Percentiles rank a stretch among this genome's conserved stretches.
Conservation (phyloP, 2,797 vertebrate species). For the Taenioides sp. region DNA sequence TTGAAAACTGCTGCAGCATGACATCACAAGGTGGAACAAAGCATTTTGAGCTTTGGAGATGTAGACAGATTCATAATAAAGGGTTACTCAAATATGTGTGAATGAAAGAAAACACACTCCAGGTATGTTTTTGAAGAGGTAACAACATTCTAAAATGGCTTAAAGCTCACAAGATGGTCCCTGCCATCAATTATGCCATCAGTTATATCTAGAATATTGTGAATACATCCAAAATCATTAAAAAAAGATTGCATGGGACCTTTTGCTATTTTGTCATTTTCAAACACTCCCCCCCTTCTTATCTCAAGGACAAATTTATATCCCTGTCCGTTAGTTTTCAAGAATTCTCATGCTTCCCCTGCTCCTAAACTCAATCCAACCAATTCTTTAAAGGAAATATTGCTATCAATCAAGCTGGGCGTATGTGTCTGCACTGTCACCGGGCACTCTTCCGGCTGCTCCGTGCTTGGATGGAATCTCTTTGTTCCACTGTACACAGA, state of each 20-base stretch:
- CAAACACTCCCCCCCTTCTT: constrained; percentile 13
- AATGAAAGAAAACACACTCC: too few relatives aligned
- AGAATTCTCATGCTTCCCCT: constrained; percentile 41
- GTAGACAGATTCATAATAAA: too few relatives aligned
- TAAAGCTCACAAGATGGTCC: too few relatives aligned
- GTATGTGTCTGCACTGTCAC: constrained; percentile 43
- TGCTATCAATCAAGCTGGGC: constrained; percentile 55
- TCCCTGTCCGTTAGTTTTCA: constrained; percentile 54
- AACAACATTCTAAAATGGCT: too few relatives aligned
- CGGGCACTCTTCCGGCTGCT: constrained; percentile 42
- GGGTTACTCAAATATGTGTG: too few relatives aligned
- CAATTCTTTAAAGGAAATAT: constrained; percentile 58
- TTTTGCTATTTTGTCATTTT: constrained; percentile 19
- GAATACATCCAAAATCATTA: background rate
- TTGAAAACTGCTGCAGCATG: too few relatives aligned
- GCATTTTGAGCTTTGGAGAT: too few relatives aligned
- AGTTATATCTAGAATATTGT: background rate
- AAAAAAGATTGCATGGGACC: background rate
- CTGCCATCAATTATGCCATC: background rate
- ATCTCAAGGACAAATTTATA: constrained; percentile 55
- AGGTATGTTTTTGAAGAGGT: too few relatives aligned
- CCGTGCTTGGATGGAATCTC: constrained; percentile 58
- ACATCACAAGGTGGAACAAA: too few relatives aligned
- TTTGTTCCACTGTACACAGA: constrained; percentile 50
- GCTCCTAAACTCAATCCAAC: constrained; percentile 48